Conservation (phyloP, 2,888 invertebrate species). For the Nudaria mundana region DNA sequence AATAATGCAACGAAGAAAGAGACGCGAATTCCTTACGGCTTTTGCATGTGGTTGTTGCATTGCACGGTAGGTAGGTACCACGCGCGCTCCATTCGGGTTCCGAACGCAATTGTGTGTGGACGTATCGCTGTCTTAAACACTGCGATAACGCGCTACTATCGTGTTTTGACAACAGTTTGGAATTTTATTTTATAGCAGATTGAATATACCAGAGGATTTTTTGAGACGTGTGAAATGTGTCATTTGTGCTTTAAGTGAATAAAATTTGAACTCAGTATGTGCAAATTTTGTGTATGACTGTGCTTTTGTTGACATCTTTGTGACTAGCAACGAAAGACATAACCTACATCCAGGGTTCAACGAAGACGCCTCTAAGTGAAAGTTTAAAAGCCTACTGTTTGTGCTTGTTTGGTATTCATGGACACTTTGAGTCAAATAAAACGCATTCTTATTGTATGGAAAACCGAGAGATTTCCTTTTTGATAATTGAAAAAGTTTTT, state of each 20-base stretch:
- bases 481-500: conserved; percentile 69
- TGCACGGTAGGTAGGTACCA: too few species aligned
- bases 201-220: conserved; percentile 18
- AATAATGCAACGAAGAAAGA: conserved; percentile 54
- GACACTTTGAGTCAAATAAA: conserved; percentile 45
- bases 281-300: conserved; percentile 31
- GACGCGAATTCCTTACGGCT: conserved; percentile 52
- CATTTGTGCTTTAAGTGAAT: conserved; percentile 37
- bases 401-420: conserved; percentile 40
- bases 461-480: conserved; percentile 46
- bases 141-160: conserved; percentile 55
- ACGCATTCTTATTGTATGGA: conserved; percentile 29
- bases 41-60: conserved; percentile 48
- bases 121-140: conserved; percentile 46
- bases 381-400: conserved; percentile 59
- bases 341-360: conserved; percentile 64
- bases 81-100: conserved; percentile 72
- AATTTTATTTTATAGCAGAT: conserved; percentile 23
- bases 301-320: conserved; percentile 46
- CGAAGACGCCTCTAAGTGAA: conserved; percentile 64
- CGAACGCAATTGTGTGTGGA: conserved; percentile 57
- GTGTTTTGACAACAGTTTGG: conserved; percentile 55
- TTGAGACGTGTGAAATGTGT: conserved; percentile 29
- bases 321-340: conserved; percentile 50
- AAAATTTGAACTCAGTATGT: conserved; percentile 34